phyloP scores from a whole-genome alignment of 2,797 vertebrate genomes.

The Sibirionetta formosa region DNA sequence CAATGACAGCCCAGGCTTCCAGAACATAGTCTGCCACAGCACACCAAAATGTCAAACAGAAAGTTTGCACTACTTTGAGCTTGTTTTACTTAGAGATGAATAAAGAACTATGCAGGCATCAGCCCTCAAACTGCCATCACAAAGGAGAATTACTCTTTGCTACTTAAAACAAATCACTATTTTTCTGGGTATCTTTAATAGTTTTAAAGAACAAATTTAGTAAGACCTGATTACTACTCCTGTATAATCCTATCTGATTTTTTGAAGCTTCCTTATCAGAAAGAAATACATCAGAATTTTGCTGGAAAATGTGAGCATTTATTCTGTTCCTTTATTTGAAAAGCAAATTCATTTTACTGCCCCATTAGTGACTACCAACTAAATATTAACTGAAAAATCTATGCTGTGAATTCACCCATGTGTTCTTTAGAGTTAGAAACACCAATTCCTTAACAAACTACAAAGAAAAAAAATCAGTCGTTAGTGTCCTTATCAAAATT shows the following conservation, averaged over 20 bases:
- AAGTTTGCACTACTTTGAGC: not conserved
- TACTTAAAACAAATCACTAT: slow-evolving; percentile 1
- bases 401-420: not conserved
- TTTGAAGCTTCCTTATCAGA: not conserved
- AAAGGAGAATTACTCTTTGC: not conserved
- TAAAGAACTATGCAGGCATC: not conserved
- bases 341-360: not conserved
- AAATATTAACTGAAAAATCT: slow-evolving; percentile 43
- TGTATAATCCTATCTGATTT: slow-evolving; percentile 15
- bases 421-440: not conserved
- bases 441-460: not conserved
- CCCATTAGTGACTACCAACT: not conserved
- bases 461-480: not conserved
- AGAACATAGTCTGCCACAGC: not conserved
- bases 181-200: not conserved
- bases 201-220: not conserved
- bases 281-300: not conserved
- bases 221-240: not conserved
- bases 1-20: not conserved
- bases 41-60: not conserved
- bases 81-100: not conserved
- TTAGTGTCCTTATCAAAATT: not conserved
- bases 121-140: not conserved
- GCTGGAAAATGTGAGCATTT: not conserved
- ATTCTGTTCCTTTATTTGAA: not conserved